Base-by-base conservation (phyloP, 2,113 vertebrate genomes). In the Corythoichthys haematopterus region DNA sequence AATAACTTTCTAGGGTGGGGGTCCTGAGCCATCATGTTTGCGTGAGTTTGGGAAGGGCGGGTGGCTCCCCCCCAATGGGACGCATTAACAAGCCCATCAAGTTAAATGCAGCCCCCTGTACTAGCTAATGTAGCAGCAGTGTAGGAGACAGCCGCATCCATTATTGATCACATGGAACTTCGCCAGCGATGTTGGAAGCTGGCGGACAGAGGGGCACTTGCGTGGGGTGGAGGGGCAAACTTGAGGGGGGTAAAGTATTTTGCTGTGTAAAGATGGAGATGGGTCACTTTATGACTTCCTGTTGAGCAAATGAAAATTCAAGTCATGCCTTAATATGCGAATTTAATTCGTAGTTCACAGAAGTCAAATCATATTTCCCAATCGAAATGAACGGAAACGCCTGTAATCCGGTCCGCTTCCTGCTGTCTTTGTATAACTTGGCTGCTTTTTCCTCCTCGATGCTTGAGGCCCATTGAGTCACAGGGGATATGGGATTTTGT, bases 31-130 rank as follows among this genome's bases (percentile, higher is more conserved):
- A 3, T n/a, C 15, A 20, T 35, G 38, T 2, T n/a, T 62, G 40
- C 11, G 60, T 46, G 40, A 12, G 64, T 38, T 6, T 8, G 60
- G 50, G 46, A n/a, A 65, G 36, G 43, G 40, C 9, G 50, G 58
- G 4, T 1, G 69, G 65, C 12, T 67, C 82, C 85, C 85, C 89
- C 91, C 91, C 91, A 91, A 80, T 74, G 90, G 90, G 90, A 91
- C 75, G 88, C 91, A 93, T 93, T 93, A 93, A 93, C 91, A 92
- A 91, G 88, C 89, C 91, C 90, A 92, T 93, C 90, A 89, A 92
- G 91, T 93, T 91, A 91, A 92, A 92, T 90, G 88, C 88, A 91
- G 90, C 88, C 90, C 55, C 87, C 89, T 88, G 89, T 90, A 92
- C 91, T 91, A 91, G 89, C 90, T 93, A 92, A 93, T 91, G 91